Evolutionary conservation across 2,888 invertebrate genomes (phyloP).

Genomic region (Pristionchus japonicus): DNA sequence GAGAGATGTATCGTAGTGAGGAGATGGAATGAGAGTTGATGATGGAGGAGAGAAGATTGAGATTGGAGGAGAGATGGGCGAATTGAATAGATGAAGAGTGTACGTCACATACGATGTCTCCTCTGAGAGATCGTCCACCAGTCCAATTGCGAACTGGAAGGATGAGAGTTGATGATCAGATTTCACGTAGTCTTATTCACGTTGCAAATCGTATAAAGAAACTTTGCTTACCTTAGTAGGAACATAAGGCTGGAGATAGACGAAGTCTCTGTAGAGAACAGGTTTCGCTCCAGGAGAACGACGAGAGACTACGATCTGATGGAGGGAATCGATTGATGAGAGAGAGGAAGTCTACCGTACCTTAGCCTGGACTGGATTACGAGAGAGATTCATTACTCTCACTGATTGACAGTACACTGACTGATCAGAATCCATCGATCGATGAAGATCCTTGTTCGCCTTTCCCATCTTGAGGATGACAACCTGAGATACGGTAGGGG

Average conservation of each 20-base stretch:
- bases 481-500: neutral
- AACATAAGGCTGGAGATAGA: slow-evolving; percentile 23
- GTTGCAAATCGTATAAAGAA: too few species aligned
- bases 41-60: slow-evolving; percentile 38
- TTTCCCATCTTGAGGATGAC: slow-evolving; percentile 40
- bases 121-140: neutral
- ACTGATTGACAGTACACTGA: slow-evolving; percentile 17
- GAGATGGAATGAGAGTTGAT: slow-evolving; percentile 44
- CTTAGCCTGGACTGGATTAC: slow-evolving; percentile 16
- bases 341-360: neutral
- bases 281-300: slow-evolving; percentile 5
- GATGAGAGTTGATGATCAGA: neutral
- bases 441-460: neutral
- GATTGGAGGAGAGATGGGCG: slow-evolving; percentile 35
- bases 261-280: slow-evolving; percentile 10
- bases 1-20: neutral
- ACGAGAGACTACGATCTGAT: slow-evolving; percentile 26
- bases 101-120: slow-evolving; percentile 20
- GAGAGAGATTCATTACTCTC: slow-evolving; percentile 42
- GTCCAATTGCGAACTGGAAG: slow-evolving; percentile 31
- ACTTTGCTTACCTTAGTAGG: slow-evolving; percentile 36
- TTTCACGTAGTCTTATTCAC: too few species aligned
- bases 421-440: neutral
- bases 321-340: neutral
- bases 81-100: slow-evolving; percentile 33